Evolutionary conservation across 37 sponge, comb jelly and placozoan genomes (phyloP), one percentile per base, ranked within the genome.

Genomic region (Ianthella basta): DNA sequence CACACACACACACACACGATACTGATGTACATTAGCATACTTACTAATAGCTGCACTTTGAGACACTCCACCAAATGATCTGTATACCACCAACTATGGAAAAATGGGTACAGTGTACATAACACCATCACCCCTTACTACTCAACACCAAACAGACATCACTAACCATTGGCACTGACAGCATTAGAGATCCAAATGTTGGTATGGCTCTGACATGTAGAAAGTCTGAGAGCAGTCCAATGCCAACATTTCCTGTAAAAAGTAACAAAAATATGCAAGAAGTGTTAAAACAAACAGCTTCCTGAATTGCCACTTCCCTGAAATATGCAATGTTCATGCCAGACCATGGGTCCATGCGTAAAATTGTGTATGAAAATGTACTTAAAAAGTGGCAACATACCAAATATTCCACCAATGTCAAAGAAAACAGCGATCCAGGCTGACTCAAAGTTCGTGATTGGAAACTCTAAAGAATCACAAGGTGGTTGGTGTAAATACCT

Each of bases 371-470:
- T 59, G 4, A 77, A 0, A 4, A 29, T 64, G 10, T 19, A 34
- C 36, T 36, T 20, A 40, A 18, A 5, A 33, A 60, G 15, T 20
- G 41, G 25, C 13, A 39, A 56, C 33, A 50, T 56, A 86, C 96
- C 96, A 30, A 92, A 16, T 32, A 95, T 90, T 53, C 94, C 96
- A 29, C 96, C 96, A 23, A 95, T 87, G 80, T 95, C 96, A 87
- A 90, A 95, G 35, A 90, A 53, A 0, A 85, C 87, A 13, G 96
- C 83, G 5, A 90, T 67, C 89, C 79, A 89, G 27, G 92, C 95
- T 18, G 95, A 82, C 56, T 87, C 80, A 21, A 56, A 68, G 25
- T 74, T 23, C 4, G 50, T 44, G 27, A 44, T 30, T 30, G 36
- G 50, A 6, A 44, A n/a, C 6, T 24, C 36, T 34, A 32, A 23